Evolutionary conservation across 2,113 vertebrate genomes (phyloP).

Genomic region (Madoqua kirkii): DNA sequence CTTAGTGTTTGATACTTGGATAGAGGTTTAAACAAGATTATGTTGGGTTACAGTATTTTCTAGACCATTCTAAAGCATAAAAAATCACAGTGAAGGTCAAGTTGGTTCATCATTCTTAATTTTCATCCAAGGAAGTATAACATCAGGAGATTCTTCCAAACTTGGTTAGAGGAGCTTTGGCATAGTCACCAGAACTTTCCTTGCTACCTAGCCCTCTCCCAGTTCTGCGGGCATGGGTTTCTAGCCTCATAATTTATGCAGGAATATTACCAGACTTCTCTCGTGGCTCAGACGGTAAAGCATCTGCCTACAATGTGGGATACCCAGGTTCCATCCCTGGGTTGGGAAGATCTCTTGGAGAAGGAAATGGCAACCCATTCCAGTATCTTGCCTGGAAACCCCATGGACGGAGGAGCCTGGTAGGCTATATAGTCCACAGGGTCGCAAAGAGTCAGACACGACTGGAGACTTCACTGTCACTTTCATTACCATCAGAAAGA

Average conservation of each 20-base stretch:
- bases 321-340: rapidly evolving
- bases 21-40: not conserved
- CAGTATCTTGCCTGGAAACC: not conserved
- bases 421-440: not conserved
- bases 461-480: not conserved
- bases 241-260: not conserved
- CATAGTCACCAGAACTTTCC: not conserved
- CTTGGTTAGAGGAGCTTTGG: not conserved
- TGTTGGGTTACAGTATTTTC: not conserved
- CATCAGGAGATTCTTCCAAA: not conserved
- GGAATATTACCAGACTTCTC: not conserved
- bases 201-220: not conserved
- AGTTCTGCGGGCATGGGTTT: not conserved
- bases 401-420: not conserved
- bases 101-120: not conserved
- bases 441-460: rapidly evolving
- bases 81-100: not conserved
- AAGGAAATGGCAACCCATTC: not conserved
- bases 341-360: not conserved
- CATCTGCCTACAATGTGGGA: rapidly evolving
- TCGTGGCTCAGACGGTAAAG: not conserved
- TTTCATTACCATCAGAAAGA: not conserved
- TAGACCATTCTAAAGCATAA: not conserved
- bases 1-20: not conserved
- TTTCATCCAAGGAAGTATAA: not conserved